Evolutionary conservation across 2,797 vertebrate species (phyloP), one percentile per base, ranked within the genome.

Genomic region (Crypturellus tataupa): DNA sequence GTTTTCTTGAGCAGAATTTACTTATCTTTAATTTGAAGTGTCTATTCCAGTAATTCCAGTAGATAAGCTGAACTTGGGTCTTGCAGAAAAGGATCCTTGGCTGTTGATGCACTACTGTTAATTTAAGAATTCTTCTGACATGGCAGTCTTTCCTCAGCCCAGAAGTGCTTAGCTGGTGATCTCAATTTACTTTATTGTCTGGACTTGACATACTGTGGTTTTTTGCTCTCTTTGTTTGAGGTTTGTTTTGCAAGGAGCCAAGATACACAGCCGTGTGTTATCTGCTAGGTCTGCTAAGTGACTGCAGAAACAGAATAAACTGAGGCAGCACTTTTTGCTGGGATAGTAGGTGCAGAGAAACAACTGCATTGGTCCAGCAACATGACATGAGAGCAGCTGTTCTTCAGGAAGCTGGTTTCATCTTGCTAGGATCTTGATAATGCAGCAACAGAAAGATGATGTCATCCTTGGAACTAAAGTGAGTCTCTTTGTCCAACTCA

Each of bases 401-500:
- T 87, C 77, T 89, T 24, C 58, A 67, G 64, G 77, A 77, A 85
- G 68, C 78, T 80, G 53, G 56, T 80, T 94, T 75, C 51, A 0
- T 95, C 94, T 94, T 94, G 93, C 27, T 62, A 80, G 47, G 53
- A 96, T 95, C 92, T 95, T 95, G 81, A 69, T 68, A 95, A 83
- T 80, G 92, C 88, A 95, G 87, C 93, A 93, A 60, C 23, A 5
- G 15, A 88, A 86, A 79, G 88, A 88, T 94, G 44, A 93, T 85
- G 46, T 96, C 86, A 93, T 80, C 35, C 75, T 93, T 92, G 81
- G 37, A 94, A 87, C 37, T 80, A 24, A 83, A 70, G 65, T n/a
- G 58, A 71, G 35, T 76, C 11, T 83, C 51, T 75, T 53, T 56
- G 17, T 58, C 49, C 44, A 71, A 8, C 44, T 69, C 56, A 76